Evolutionary conservation across 2,113 vertebrate genomes (phyloP).

Genomic region (Muntiacus reevesi): DNA sequence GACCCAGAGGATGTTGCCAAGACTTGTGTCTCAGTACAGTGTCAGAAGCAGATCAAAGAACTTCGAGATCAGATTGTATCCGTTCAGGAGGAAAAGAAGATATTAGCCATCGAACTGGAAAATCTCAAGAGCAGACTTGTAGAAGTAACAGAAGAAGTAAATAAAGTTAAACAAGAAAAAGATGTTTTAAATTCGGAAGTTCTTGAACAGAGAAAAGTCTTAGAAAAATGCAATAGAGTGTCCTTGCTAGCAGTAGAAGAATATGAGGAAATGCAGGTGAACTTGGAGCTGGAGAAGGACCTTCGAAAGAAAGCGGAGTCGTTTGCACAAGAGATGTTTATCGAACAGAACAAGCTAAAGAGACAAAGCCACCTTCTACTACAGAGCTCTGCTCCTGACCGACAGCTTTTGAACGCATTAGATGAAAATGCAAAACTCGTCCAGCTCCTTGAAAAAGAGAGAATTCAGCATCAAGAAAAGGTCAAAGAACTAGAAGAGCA

Average conservation of each 20-base stretch:
- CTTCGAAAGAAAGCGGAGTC: no score
- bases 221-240: slow-evolving; percentile 93
- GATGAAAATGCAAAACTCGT: slow-evolving; percentile 87
- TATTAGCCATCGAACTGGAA: slow-evolving; percentile 85
- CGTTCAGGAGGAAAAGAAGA: slow-evolving; percentile 86
- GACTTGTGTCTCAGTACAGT: slow-evolving; percentile 81
- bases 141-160: slow-evolving; percentile 88
- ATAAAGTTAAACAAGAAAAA: slow-evolving; percentile 91
- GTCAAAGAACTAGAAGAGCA: slow-evolving; percentile 86
- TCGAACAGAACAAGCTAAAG: slow-evolving; percentile 95
- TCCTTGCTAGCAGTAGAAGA: no score
- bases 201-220: slow-evolving; percentile 87
- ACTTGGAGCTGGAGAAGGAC: no score
- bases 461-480: slow-evolving; percentile 89
- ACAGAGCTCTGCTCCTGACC: slow-evolving; percentile 84
- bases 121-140: slow-evolving; percentile 84
- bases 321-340: slow-evolving; percentile 85
- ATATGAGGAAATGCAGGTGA: no score
- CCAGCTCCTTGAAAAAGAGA: slow-evolving; percentile 86
- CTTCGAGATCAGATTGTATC: slow-evolving; percentile 84
- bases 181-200: slow-evolving; percentile 85
- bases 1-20: slow-evolving; percentile 73
- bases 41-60: slow-evolving; percentile 87
- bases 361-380: slow-evolving; percentile 93
- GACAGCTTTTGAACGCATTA: slow-evolving; percentile 89